Evolutionary conservation across 2,888 invertebrate species (phyloP), one percentile per base, ranked within the genome.

Genomic region (Autographa gamma): DNA sequence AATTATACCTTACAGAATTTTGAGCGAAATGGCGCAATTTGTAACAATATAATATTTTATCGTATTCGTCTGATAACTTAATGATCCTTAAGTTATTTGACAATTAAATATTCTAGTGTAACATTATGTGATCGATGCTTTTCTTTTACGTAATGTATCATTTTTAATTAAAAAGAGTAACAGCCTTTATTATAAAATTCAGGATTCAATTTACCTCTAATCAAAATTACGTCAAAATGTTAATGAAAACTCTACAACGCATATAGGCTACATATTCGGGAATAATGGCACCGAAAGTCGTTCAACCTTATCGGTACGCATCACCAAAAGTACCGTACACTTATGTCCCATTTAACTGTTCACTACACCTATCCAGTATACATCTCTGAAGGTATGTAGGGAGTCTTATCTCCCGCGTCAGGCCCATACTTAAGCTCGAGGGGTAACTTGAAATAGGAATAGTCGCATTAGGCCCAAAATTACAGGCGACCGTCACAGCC

Each of bases 401-500:
- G 80, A 80, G 77, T 82, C 90, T 95, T 95, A 95, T 95, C 95
- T 94, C 88, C 74, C 86, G 88, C 89, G 91, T 88, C 94, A 94
- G 93, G 91, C 93, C 89, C 90, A 90, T 91, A 90, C 92, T 94
- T 93, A 94, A 93, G 91, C 91, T 88, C 86, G 89, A 90, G 92
- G 92, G 94, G 94, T 93, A 91, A 89, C 92, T 94, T 92, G 91
- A 95, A 95, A 95, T 95, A 95, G 95, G 94, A 94, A 95, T 95
- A 94, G 95, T 93, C 94, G 95, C 95, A 95, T 95, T 95, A 95
- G 94, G 93, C 91, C 92, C 94, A 92, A 94, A 95, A 95, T 95
- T 95, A 95, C 95, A 94, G 94, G 92, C 93, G 93, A 93, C 94
- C 95, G 95, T 94, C 95, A 92, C 93, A 90, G 93, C 92, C 95